Evolutionary conservation across 2,113 vertebrate genomes (phyloP).

Genomic region (Psittacula cyanocephala): DNA sequence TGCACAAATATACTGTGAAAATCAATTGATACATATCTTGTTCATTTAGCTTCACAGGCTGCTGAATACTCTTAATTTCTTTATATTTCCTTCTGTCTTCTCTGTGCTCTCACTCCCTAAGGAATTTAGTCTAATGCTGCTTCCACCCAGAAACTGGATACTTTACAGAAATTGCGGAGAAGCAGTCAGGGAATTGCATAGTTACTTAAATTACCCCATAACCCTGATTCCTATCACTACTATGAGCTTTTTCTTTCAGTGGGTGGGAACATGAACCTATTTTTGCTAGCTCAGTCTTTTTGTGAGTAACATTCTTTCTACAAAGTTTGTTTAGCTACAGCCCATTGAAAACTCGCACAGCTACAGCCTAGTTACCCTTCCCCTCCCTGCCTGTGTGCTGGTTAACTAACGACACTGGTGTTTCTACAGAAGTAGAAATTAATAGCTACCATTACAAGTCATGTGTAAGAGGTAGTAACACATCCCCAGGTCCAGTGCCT

Average conservation of each 20-base stretch:
- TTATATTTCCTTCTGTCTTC: neutral
- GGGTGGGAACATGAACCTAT: neutral
- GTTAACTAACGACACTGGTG: neutral
- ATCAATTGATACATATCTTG: neutral
- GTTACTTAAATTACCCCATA: neutral
- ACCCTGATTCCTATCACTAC: neutral
- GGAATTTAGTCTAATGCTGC: neutral
- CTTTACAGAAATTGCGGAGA: neutral
- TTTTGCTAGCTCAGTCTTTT: neutral
- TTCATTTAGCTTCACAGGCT: neutral
- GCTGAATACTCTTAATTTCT: neutral
- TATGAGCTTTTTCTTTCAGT: neutral
- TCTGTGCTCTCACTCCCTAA: neutral
- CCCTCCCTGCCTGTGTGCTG: neutral
- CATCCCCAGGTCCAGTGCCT: neutral
- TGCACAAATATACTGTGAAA: neutral
- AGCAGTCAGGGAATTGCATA: neutral
- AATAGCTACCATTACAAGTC: neutral
- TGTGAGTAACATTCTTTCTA: neutral
- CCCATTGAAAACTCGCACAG: neutral
- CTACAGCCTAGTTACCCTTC: neutral
- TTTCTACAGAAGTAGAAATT: neutral
- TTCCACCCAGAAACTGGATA: neutral
- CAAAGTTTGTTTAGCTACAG: neutral
- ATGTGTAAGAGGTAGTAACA: neutral